These are phyloP conservation scores for Hylaeus anthracinus DNA, from an alignment of 1,140 invertebrate genomes.

Conservation along the genomic window DNA sequence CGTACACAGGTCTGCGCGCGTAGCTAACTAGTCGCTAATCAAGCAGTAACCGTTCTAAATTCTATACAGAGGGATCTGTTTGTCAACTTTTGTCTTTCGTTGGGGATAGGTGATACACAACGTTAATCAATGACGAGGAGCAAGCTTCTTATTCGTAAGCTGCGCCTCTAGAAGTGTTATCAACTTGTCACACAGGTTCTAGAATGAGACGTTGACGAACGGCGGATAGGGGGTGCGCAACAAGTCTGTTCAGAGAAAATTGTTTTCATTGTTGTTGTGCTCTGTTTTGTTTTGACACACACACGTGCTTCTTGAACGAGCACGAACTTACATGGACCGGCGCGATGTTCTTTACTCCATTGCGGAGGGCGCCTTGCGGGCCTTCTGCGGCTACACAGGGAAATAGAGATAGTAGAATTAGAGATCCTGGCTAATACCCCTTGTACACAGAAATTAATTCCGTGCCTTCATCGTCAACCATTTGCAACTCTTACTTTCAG, in stretches of 20 bases:
- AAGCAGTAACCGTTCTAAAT: slow-evolving; percentile 5
- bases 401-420: slow-evolving; percentile 71
- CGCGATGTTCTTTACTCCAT: slow-evolving; percentile 77
- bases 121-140: slow-evolving; percentile 56
- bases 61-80: slow-evolving; percentile 5
- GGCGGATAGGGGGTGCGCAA: slow-evolving; percentile 53
- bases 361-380: slow-evolving; percentile 76
- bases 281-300: slow-evolving; percentile 33
- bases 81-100: background rate
- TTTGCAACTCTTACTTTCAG: too few species aligned
- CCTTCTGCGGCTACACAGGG: slow-evolving; percentile 78
- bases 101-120: slow-evolving; percentile 51
- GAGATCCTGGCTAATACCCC: slow-evolving; percentile 9
- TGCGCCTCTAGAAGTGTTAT: slow-evolving; percentile 40
- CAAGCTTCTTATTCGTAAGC: slow-evolving; percentile 40
- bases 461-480: too few species aligned
- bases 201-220: slow-evolving; percentile 50
- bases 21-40: background rate
- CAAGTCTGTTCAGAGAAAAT: slow-evolving; percentile 23
- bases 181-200: slow-evolving; percentile 50
- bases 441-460: background rate
- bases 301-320: slow-evolving; percentile 61
- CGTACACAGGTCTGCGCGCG: background rate
- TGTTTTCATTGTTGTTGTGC: slow-evolving; percentile 5
- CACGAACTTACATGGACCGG: slow-evolving; percentile 80